Base-by-base conservation (phyloP, 2,888 invertebrate species). In the Cheilosia scutellata region DNA sequence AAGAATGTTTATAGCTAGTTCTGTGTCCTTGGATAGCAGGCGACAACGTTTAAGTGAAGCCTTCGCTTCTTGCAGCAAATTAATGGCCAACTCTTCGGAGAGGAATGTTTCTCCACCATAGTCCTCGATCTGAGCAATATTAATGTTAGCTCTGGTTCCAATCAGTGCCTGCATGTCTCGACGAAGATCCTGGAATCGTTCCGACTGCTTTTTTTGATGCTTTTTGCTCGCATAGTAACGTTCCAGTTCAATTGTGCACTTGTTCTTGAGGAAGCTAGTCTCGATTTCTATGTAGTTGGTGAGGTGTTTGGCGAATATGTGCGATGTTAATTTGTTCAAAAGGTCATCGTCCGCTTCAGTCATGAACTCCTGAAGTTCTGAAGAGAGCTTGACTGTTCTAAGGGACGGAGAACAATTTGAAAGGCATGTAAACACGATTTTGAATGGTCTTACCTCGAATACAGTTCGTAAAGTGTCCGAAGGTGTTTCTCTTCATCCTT, bases 71-170 rank as follows among this genome's bases (percentile, higher is more conserved):
- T 97, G 97, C 49, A 99, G 93, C 90, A 99, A 95, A 89, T 95
- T 96, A 88, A 98, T 97, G 0, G 98, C 98, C 3, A 99, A 94
- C 90, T 98, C 97, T 92, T 99, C 98, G 0, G 98, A 98, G 0
- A 99, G 94, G 91, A 99, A 98, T 0, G 98, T 99, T 93, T 99
- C 99, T 0, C 98, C 99, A 2, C 98, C 98, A 90, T 98, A 98
- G 92, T 98, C 97, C 92, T 99, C 99, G 55, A 98, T 97, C 91
- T 97, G 96, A 0, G 97, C 98, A 87, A 98, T 97, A 91, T 98
- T 98, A 79, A 98, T 97, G 91, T 98, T 98, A 0, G 98, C 96
- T 72, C 97, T 94, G 0, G 97, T 96, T 2, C 98, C 97, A 88
- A 99, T 96, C 11, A 97, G 96, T 0, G 98, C 98, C 93, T 99